phyloP scores from a whole-genome alignment of 1,140 invertebrate genomes.

The Meloidogyne hapla region DNA sequence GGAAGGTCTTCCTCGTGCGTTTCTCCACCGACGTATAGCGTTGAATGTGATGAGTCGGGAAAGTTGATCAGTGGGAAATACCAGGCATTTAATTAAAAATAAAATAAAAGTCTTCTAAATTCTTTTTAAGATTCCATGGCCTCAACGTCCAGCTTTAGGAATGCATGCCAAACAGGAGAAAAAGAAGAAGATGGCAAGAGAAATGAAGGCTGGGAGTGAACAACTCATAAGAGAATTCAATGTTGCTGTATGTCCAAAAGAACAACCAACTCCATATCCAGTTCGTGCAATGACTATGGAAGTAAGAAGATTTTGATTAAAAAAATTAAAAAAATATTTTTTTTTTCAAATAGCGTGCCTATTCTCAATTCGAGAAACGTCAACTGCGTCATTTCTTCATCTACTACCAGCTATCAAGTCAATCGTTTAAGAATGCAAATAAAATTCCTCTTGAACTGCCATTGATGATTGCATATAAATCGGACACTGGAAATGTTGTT shows the following conservation, averaged over 20 bases:
- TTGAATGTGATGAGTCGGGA: neutral
- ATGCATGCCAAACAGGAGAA: neutral
- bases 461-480: constrained; percentile 1
- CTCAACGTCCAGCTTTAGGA: neutral
- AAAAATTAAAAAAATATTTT: neutral
- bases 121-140: neutral
- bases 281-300: neutral
- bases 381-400: constrained; percentile 5
- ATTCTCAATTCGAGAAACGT: neutral
- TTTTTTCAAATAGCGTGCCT: neutral
- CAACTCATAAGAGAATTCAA: neutral
- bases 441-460: neutral
- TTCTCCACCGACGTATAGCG: neutral
- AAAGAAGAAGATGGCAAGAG: neutral
- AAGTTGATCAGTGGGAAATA: neutral
- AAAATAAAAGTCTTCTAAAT: neutral
- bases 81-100: neutral
- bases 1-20: neutral
- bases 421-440: neutral
- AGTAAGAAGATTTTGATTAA: neutral
- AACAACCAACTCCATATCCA: neutral
- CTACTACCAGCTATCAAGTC: neutral
- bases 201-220: neutral
- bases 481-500: constrained; percentile 1
- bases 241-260: neutral